Percentiles rank a stretch among this genome's conserved stretches.
phyloP scores from a whole-genome alignment of 2,797 vertebrate species.

The Chanos chanos region DNA sequence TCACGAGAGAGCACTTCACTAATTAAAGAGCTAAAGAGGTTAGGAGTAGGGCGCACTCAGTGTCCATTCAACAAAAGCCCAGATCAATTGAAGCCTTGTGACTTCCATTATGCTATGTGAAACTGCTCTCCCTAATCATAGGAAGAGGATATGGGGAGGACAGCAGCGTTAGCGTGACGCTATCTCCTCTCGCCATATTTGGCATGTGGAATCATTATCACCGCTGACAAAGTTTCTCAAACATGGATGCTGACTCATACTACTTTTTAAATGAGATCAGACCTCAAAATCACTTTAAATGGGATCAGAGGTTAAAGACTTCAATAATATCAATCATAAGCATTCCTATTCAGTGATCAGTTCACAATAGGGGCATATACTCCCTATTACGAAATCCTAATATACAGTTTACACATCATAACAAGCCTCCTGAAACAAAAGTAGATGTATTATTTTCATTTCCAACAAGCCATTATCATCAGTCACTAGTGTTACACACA shows the following conservation, averaged over 20 bases:
- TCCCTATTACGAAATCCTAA: no score
- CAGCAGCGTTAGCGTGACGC: slow-evolving; percentile 19
- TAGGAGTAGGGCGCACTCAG: slow-evolving; percentile 36
- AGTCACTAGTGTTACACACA: no score
- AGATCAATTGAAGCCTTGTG: slow-evolving; percentile 40
- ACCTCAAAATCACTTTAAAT: slow-evolving; percentile 18
- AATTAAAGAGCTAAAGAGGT: slow-evolving; percentile 63
- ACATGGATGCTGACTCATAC: neutral
- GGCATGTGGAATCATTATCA: slow-evolving; percentile 13
- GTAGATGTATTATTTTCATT: no score
- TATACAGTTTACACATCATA: no score
- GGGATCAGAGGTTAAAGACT: slow-evolving; percentile 3
- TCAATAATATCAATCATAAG: no score
- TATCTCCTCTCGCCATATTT: slow-evolving; percentile 22
- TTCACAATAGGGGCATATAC: no score
- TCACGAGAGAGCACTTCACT: slow-evolving; percentile 50
- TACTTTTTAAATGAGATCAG: slow-evolving; percentile 18
- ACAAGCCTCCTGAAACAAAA: no score
- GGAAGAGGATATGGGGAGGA: slow-evolving; percentile 17
- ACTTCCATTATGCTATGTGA: slow-evolving; percentile 26
- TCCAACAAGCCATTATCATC: neutral
- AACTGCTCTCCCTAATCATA: slow-evolving; percentile 26
- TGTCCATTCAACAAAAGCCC: slow-evolving; percentile 34
- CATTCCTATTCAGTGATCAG: no score
- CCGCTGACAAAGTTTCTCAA: slow-evolving; percentile 9